Conservation (phyloP, 2,113 vertebrate species). For the Montifringilla adamsi region DNA sequence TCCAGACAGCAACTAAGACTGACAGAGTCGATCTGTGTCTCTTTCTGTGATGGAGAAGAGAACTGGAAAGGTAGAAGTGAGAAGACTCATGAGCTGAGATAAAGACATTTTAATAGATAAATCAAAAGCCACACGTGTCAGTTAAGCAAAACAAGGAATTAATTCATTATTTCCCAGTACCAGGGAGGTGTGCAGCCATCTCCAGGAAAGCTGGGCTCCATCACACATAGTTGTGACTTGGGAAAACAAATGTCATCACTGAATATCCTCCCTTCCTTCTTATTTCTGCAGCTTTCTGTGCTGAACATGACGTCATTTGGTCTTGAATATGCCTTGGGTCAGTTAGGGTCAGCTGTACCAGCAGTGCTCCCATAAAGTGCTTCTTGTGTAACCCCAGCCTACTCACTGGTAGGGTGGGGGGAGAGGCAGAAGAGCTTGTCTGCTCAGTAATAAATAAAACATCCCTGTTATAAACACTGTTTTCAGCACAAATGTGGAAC, state of each 20-base stretch:
- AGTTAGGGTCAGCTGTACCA: neutral
- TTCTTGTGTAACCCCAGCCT: neutral
- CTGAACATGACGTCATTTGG: neutral
- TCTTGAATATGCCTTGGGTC: neutral
- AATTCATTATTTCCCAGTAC: neutral
- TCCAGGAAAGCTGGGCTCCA: neutral
- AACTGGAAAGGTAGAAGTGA: neutral
- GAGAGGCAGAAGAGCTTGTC: neutral
- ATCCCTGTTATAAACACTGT: neutral
- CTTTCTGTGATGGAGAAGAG: neutral
- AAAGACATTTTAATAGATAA: neutral
- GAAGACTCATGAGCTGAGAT: neutral
- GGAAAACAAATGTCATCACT: neutral
- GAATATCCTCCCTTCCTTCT: neutral
- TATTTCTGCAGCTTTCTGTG: neutral
- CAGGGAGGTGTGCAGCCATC: neutral
- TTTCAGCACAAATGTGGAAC: neutral
- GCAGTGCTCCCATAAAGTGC: neutral
- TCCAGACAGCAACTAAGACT: neutral
- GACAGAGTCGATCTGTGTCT: neutral
- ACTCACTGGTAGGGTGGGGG: neutral
- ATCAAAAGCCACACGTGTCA: neutral
- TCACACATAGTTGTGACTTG: fast-evolving
- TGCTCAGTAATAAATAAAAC: neutral
- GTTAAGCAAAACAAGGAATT: neutral